Evolutionary conservation across 1,140 invertebrate species (phyloP).

Genomic region (Agraylea sexmaculata): DNA sequence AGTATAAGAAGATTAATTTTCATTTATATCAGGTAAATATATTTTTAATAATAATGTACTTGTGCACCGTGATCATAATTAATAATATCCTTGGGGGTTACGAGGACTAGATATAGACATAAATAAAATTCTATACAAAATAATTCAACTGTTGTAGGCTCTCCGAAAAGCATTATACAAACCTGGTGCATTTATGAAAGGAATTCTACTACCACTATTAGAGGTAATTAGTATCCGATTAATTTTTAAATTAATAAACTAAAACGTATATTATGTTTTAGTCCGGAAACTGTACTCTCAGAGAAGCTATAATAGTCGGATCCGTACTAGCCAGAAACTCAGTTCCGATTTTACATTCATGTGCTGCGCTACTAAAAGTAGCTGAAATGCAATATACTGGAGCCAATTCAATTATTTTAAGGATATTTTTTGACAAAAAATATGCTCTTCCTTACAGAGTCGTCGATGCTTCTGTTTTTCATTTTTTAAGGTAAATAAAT

Average conservation of each 20-base stretch:
- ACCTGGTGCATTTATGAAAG: slow-evolving; percentile 98
- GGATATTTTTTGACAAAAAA: slow-evolving; percentile 94
- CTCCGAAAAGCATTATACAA: slow-evolving; percentile 90
- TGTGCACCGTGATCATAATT: not conserved
- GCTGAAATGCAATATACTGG: slow-evolving; percentile 97
- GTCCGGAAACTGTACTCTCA: slow-evolving; percentile 84
- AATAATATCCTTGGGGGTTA: not conserved
- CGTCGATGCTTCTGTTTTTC: slow-evolving; percentile 89
- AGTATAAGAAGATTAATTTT: slow-evolving; percentile 93
- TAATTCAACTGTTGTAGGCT: slow-evolving; percentile 43
- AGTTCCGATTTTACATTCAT: slow-evolving; percentile 93
- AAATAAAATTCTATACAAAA: not conserved
- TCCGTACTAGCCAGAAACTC: slow-evolving; percentile 85
- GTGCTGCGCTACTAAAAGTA: slow-evolving; percentile 88
- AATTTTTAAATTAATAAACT: too few species aligned
- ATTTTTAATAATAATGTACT: slow-evolving; percentile 1
- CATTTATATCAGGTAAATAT: slow-evolving; percentile 66
- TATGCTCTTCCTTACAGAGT: slow-evolving; percentile 95
- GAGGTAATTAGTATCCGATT: too few species aligned
- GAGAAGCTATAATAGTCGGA: slow-evolving; percentile 91
- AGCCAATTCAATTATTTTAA: slow-evolving; percentile 92
- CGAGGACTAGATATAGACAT: not conserved
- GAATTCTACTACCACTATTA: slow-evolving; percentile 81
- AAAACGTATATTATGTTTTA: slow-evolving; percentile 33
- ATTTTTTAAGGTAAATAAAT: slow-evolving; percentile 69